These are phyloP conservation scores for Otolemur garnettii DNA, from an alignment of 2,113 vertebrate species.

Conservation along the genomic window DNA sequence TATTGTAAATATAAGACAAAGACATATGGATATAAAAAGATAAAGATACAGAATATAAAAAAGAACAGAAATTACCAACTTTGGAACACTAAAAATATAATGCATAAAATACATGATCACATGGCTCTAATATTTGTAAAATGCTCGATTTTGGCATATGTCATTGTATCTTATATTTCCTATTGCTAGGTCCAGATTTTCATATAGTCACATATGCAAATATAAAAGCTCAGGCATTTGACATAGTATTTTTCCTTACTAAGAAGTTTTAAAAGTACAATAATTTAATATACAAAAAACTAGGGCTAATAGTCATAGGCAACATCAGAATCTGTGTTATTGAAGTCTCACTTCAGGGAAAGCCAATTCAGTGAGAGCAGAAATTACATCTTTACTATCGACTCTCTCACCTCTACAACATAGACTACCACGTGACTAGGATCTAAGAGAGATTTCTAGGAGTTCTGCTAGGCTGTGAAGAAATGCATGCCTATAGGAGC, in stretches of 20 bases:
- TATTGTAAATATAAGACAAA: neutral
- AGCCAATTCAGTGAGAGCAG: neutral
- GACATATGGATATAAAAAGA: neutral
- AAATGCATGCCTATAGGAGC: neutral
- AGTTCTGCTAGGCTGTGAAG: neutral
- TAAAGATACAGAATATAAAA: neutral
- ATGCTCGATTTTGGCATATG: neutral
- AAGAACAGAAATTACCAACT: neutral
- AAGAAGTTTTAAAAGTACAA: neutral
- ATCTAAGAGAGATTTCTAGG: neutral
- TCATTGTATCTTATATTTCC: neutral
- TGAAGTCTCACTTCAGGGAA: neutral
- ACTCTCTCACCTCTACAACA: neutral
- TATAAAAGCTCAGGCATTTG: neutral
- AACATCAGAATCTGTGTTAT: neutral
- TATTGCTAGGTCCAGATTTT: neutral
- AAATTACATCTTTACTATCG: neutral
- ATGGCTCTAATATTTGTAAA: neutral
- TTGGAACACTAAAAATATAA: neutral
- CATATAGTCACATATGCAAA: neutral
- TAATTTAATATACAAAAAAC: conserved; percentile 1
- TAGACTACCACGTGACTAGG: neutral
- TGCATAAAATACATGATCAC: neutral
- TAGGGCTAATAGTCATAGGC: neutral
- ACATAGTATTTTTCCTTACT: neutral